Percentiles rank a stretch among this genome's conserved stretches.
These are phyloP conservation scores for Plecotus auritus DNA, from an alignment of 2,113 vertebrate species.

Conservation along the genomic window DNA sequence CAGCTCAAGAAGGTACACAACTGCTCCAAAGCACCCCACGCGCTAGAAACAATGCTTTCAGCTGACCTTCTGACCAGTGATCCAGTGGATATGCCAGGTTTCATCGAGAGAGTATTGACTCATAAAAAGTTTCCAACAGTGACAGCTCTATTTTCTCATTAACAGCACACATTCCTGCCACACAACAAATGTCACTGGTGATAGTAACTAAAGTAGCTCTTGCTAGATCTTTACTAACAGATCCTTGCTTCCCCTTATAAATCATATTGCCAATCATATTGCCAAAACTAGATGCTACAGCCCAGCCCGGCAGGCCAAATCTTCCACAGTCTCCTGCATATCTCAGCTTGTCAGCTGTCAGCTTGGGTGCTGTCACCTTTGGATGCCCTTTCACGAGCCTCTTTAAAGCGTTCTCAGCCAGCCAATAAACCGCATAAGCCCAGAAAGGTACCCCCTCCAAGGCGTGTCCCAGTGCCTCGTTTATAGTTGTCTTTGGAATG, in stretches of 20 bases:
- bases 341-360: constrained; percentile 84
- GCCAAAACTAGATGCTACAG: constrained; percentile 87
- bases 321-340: constrained; percentile 86
- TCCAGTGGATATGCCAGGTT: constrained; percentile 91
- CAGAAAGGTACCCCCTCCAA: constrained; percentile 86
- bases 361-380: constrained; percentile 85
- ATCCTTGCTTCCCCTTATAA: constrained; percentile 85
- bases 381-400: constrained; percentile 87
- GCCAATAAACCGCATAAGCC: constrained; percentile 85
- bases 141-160: constrained; percentile 89
- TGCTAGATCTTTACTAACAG: constrained; percentile 85
- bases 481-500: constrained; percentile 88
- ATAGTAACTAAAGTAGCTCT: constrained; percentile 86
- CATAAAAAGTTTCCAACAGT: constrained; percentile 97
- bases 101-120: constrained; percentile 97
- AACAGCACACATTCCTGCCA: constrained; percentile 85
- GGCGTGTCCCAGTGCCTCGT: constrained; percentile 85
- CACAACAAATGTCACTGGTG: constrained; percentile 85
- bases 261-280: constrained; percentile 89
- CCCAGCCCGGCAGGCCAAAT: constrained; percentile 85
- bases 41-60: constrained; percentile 86
- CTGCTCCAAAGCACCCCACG: constrained; percentile 87
- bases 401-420: constrained; percentile 87
- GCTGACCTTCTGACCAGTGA: constrained; percentile 88
- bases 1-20: constrained; percentile 86